Evolutionary conservation across 2,888 invertebrate genomes (phyloP), one percentile per base, ranked within the genome.

Genomic region (Timema cristinae): DNA sequence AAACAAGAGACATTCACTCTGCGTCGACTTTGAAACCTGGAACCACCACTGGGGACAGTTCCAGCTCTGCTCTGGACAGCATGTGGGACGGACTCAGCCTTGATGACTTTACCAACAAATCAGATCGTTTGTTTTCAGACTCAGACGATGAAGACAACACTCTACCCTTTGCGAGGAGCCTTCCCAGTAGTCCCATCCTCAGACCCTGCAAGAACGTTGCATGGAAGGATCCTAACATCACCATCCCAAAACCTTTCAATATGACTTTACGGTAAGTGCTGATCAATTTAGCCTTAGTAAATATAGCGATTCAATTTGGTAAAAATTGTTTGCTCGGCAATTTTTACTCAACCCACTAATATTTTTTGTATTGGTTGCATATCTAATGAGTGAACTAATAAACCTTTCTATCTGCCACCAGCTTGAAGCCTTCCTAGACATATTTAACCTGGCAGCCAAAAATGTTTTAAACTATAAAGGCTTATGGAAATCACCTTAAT

Each of bases 201-300:
- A 70, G 72, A 50, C 68, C 67, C 7, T 63, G 32, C 47, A 76
- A 75, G 70, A 74, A 67, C 69, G 75, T 75, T 7, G 75, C 72
- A 5, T 76, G 75, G 76, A 72, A 69, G 56, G 74, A 73, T 52
- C 73, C 75, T 76, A 79, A 75, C 80, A 82, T 87, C 32, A 90
- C 90, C 0, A 83, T 89, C 71, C 89, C 90, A 0, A 89, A 89
- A 79, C 89, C 90, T 4, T 91, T 90, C 79, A 87, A 87, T 81
- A 90, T 90, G 86, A 89, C 89, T 2, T 84, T 88, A 76, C 87
- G 90, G 90, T 90, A 82, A 77, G 73, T 73, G 49, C 59, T 49
- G 32, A 49, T 32, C 16, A n/a, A 16, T 13, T 54, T 54, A 50
- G 48, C n/a, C 54, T 52, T n/a, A 32, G 32, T 32, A 32, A 32